phyloP scores from a whole-genome alignment of 2,113 vertebrate species.

The Ailurus styani region DNA sequence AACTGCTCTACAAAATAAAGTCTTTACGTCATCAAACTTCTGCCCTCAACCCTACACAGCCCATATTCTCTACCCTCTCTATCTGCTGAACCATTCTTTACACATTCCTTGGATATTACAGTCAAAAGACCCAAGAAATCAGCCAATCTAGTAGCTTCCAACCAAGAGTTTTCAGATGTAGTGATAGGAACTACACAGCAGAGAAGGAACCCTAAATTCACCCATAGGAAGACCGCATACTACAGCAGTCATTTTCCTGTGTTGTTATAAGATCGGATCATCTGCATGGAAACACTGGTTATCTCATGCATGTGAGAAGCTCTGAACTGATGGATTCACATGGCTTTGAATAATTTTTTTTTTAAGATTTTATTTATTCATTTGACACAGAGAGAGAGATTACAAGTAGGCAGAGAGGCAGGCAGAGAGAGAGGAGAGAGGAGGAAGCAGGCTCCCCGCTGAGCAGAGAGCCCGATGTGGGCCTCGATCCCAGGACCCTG shows the following conservation, averaged over 20 bases:
- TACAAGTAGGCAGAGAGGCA: too few species aligned
- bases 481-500: too few species aligned
- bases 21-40: background rate
- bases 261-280: background rate
- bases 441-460: too few species aligned
- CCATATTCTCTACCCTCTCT: background rate
- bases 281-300: background rate
- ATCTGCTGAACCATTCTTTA: background rate
- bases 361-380: too few species aligned
- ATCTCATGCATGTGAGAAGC: background rate
- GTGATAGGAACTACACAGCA: background rate
- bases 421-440: too few species aligned
- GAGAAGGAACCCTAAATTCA: background rate
- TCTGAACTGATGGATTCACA: background rate
- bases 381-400: too few species aligned
- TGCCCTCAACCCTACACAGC: background rate
- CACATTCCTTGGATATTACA: background rate
- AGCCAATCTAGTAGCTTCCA: background rate
- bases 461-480: too few species aligned
- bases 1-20: background rate
- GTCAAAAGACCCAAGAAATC: background rate
- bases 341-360: slow-evolving; percentile 9
- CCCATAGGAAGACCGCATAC: background rate
- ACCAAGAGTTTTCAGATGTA: background rate
- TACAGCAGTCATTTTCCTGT: background rate